These are phyloP conservation scores for Hypselothyrea guttata DNA, from an alignment of 2,888 invertebrate genomes.

Conservation along the genomic window DNA sequence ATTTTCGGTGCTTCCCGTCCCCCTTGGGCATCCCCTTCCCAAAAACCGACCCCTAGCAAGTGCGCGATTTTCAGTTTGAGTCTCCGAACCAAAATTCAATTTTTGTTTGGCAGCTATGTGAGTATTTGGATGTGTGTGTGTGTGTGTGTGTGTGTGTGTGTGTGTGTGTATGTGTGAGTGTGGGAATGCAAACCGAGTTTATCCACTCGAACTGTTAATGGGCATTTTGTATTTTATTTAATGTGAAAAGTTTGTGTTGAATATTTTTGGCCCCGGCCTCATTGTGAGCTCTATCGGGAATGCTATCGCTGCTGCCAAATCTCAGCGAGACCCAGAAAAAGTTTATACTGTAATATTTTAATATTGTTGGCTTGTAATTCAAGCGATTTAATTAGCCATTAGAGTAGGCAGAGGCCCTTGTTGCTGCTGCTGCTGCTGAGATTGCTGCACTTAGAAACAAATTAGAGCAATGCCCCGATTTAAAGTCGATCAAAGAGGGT, in stretches of 20 bases:
- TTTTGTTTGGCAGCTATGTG: constrained; percentile 54
- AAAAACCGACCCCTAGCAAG: constrained; percentile 29
- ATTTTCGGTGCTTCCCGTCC: constrained; percentile 29
- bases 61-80: constrained; percentile 73
- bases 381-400: constrained; percentile 77
- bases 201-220: constrained; percentile 79
- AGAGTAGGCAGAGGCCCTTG: constrained; percentile 30
- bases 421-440: constrained; percentile 8
- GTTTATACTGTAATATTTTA: constrained; percentile 76
- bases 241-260: constrained; percentile 75
- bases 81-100: constrained; percentile 72
- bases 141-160: constrained; percentile 11
- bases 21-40: neutral
- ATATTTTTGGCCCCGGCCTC: constrained; percentile 59
- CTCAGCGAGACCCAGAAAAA: constrained; percentile 49
- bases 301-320: constrained; percentile 48
- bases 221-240: constrained; percentile 79
- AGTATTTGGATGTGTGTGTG: constrained; percentile 10
- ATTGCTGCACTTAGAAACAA: constrained; percentile 70
- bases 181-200: constrained; percentile 72
- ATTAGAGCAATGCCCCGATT: constrained; percentile 59
- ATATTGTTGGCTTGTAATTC: constrained; percentile 74
- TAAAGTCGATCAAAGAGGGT: constrained; percentile 13
- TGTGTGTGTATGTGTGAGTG: constrained; percentile 19
- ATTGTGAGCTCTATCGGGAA: constrained; percentile 22